Evolutionary conservation across 1,140 invertebrate species (phyloP), one percentile per base, ranked within the genome.

Genomic region (Coelopa frigida): DNA sequence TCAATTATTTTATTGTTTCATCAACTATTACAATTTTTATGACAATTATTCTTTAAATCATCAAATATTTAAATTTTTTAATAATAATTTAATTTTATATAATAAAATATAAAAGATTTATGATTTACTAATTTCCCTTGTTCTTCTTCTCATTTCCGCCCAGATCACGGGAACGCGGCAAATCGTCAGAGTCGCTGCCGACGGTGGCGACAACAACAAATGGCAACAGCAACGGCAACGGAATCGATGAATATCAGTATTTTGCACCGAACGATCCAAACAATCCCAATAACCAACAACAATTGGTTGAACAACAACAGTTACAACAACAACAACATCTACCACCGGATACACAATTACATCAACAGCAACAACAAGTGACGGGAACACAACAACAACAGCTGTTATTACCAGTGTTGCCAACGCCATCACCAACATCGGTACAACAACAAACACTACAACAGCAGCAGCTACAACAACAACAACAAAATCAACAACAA

Each of bases 231-330:
- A 64, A 46, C 17, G 51, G 51, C 8, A 48, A 50, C 2, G 45
- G 41, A 1, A 52, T 62, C 5, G 62, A 66, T 50, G 62, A 66
- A 35, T 66, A 66, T 41, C 62, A 66, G 50, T 66, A 66, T 39
- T 66, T 66, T 52, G 61, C 62, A 5, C 62, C 62, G 1, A 62
- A 63, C 32, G 62, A 66, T 49, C 62, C 62, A 0, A 66, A 66
- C 39, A 66, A 66, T 54, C 62, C 62, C 1, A 62, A 65, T 31
- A 65, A 65, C 46, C 62, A 50, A 50, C 32, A 27, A 24, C 43
- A 4, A 32, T 38, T n/a, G 18, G 12, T 3, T 11, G n/a, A n/a
- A 11, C 6, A 11, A 26, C 35, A 14, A 22, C 24, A 44, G 20
- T 26, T 11, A n/a, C 42, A 31, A 14, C 37, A 39, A 39, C 37